Evolutionary conservation across 2,797 vertebrate genomes (phyloP).

Genomic region (Clarias platycephalus): DNA sequence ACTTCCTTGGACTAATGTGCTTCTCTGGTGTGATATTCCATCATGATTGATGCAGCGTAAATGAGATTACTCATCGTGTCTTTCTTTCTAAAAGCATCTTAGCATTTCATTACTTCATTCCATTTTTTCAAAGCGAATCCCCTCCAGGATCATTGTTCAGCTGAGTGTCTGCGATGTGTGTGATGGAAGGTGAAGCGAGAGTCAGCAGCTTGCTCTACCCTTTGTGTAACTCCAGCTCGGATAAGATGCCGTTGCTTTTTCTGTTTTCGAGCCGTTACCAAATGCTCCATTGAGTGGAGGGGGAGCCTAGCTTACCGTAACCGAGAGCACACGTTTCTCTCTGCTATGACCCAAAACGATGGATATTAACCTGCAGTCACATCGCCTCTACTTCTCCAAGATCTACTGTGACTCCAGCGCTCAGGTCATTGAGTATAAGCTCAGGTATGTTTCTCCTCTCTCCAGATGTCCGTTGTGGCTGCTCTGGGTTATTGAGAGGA

Average conservation of each 20-base stretch:
- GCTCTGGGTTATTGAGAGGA: neutral
- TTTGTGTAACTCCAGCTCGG: conserved; percentile 3
- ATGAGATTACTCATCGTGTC: conserved; percentile 2
- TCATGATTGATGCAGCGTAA: neutral
- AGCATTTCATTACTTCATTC: neutral
- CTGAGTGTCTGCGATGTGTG: neutral
- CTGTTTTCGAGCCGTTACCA: conserved; percentile 50
- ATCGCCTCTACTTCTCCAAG: conserved; percentile 77
- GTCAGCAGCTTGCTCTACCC: neutral
- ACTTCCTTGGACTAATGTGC: neutral
- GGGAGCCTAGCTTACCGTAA: conserved; percentile 23
- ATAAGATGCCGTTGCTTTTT: conserved; percentile 48
- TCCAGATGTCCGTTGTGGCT: neutral
- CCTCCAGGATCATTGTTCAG: neutral
- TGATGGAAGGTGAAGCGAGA: conserved; percentile 23
- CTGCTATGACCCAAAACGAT: conserved; percentile 61
- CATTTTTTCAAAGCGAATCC: neutral
- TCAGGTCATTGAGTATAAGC: conserved; percentile 73
- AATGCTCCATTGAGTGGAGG: conserved; percentile 18
- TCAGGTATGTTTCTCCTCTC: conserved; percentile 68
- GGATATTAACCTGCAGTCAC: conserved; percentile 78
- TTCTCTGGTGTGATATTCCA: neutral
- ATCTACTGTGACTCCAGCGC: conserved; percentile 73
- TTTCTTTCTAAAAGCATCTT: neutral
- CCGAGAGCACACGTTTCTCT: conserved; percentile 47